Percentiles rank a stretch among this genome's conserved stretches.
These are phyloP conservation scores for Tamandua tetradactyla DNA, from an alignment of 2,797 vertebrate species.

Conservation along the genomic window DNA sequence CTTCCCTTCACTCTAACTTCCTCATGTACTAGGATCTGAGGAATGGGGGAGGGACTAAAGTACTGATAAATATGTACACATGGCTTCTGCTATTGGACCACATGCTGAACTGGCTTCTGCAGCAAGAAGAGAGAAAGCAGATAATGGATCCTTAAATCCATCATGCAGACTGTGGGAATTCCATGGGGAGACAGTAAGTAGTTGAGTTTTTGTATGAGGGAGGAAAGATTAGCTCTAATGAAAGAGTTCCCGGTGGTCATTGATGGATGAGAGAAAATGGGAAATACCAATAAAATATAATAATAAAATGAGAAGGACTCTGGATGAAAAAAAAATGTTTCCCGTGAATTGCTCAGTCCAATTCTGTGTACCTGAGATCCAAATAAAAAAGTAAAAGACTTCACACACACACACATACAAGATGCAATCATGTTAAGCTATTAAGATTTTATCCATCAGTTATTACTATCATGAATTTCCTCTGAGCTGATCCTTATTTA, in stretches of 20 bases:
- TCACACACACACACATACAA: background rate
- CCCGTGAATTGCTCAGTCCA: background rate
- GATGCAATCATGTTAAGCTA: background rate
- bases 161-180: background rate
- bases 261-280: background rate
- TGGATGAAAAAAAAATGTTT: background rate
- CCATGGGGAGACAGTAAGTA: background rate
- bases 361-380: background rate
- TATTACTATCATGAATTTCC: background rate
- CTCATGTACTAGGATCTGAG: background rate
- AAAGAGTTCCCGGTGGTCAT: background rate
- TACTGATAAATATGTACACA: background rate
- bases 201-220: background rate
- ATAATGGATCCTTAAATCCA: background rate
- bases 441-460: background rate
- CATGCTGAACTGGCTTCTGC: background rate
- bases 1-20: background rate
- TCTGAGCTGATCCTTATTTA: background rate
- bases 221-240: background rate
- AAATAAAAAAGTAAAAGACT: background rate
- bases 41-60: background rate
- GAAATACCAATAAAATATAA: background rate
- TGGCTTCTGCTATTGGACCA: background rate
- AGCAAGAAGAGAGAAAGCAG: background rate
- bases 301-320: background rate